phyloP scores from a whole-genome alignment of 2,797 vertebrate species.

The Lindbergichthys nudifrons region DNA sequence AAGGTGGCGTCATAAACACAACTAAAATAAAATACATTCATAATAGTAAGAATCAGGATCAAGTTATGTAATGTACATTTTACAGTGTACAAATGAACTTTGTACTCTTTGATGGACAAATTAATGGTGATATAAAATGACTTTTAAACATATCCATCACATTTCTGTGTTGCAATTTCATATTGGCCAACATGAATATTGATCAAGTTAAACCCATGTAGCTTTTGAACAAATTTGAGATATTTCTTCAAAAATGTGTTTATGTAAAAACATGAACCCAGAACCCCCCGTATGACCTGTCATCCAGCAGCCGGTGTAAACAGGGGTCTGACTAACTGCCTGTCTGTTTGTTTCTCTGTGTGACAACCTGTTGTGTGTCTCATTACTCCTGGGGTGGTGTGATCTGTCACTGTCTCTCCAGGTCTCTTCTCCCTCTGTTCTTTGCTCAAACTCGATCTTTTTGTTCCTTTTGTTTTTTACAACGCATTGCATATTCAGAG shows the following conservation, averaged over 20 bases:
- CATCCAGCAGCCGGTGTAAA: neutral
- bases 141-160: neutral
- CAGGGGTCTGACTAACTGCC: conserved; percentile 27
- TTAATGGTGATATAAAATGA: too few relatives aligned
- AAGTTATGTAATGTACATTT: neutral
- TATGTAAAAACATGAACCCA: neutral
- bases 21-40: too few relatives aligned
- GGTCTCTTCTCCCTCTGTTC: conserved; percentile 74
- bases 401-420: conserved; percentile 76
- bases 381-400: conserved; percentile 63
- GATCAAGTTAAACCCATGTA: neutral
- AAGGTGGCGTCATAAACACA: neutral
- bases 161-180: too few relatives aligned
- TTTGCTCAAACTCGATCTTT: conserved; percentile 83
- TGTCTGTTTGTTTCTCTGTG: conserved; percentile 58
- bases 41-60: neutral
- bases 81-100: neutral
- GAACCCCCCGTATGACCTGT: neutral
- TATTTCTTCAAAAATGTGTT: neutral
- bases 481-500: conserved; percentile 84
- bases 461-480: conserved; percentile 75
- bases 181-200: too few relatives aligned
- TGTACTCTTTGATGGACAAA: too few relatives aligned
- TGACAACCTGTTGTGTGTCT: conserved; percentile 65
- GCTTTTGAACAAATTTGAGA: neutral